phyloP scores from a whole-genome alignment of 2,888 invertebrate genomes.

The Pimpla rufipes region DNA sequence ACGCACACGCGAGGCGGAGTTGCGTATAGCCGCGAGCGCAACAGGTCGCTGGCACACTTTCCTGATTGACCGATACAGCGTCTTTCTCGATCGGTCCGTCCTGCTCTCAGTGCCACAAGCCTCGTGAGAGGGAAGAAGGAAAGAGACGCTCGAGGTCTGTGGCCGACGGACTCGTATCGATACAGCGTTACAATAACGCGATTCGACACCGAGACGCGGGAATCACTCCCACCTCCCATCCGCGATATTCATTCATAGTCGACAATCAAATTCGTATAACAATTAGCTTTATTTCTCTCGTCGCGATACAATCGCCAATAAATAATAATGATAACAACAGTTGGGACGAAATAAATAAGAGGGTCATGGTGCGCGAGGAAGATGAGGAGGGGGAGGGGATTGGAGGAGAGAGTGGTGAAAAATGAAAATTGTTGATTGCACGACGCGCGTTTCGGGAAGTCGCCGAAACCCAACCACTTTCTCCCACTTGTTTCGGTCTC shows the following conservation, averaged over 20 bases:
- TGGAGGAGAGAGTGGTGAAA: constrained; percentile 27
- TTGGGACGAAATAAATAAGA: constrained; percentile 47
- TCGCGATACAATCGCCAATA: constrained; percentile 18
- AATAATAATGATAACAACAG: constrained; percentile 59
- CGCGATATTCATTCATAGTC: neutral
- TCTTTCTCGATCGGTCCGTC: constrained; percentile 74
- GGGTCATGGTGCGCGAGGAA: neutral
- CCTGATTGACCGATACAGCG: constrained; percentile 75
- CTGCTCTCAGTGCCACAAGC: neutral
- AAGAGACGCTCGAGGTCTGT: constrained; percentile 19
- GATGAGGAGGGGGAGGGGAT: constrained; percentile 18
- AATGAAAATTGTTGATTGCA: constrained; percentile 49
- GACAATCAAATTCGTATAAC: constrained; percentile 45
- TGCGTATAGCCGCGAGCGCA: constrained; percentile 69
- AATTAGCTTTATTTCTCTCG: constrained; percentile 52
- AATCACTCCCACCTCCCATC: neutral
- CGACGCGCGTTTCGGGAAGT: constrained; percentile 31
- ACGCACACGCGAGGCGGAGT: constrained; percentile 37
- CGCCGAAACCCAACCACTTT: constrained; percentile 56
- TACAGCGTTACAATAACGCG: neutral
- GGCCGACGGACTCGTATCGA: constrained; percentile 3
- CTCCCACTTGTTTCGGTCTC: constrained; percentile 50
- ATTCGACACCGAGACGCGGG: neutral
- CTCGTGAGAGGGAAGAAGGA: constrained; percentile 8
- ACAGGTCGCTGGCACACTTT: constrained; percentile 83